Conservation (phyloP, 2,797 vertebrate species). For the Botia almorhae region DNA sequence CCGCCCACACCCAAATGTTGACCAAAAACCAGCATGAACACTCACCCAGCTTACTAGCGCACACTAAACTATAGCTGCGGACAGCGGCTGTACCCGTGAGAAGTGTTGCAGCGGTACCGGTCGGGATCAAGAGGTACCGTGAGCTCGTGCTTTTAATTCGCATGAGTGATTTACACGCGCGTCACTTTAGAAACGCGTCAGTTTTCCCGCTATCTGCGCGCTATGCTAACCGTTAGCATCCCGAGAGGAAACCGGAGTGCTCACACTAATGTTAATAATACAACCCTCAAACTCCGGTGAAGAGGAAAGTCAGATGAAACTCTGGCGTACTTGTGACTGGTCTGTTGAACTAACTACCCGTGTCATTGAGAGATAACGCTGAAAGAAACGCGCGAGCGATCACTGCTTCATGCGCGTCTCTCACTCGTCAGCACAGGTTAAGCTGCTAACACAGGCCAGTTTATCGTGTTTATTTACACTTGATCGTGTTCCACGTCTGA, state of each 20-base stretch:
- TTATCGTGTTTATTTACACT: not conserved
- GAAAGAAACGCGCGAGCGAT: not conserved
- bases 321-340: not conserved
- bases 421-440: constrained; percentile 38
- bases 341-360: fast-evolving
- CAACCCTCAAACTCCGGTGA: not conserved
- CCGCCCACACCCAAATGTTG: constrained; percentile 69
- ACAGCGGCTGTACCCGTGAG: constrained; percentile 39
- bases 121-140: constrained; percentile 67
- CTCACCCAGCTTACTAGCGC: constrained; percentile 66
- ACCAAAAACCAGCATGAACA: constrained; percentile 79
- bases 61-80: constrained; percentile 60
- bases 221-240: constrained; percentile 43
- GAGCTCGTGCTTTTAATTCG: not conserved
- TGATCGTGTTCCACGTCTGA: not conserved
- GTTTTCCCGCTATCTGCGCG: constrained; percentile 31
- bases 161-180: not conserved
- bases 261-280: constrained; percentile 29
- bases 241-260: constrained; percentile 34
- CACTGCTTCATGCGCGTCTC: constrained; percentile 48
- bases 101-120: constrained; percentile 28
- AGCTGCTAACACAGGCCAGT: constrained; percentile 40
- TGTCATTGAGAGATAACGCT: not conserved
- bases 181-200: not conserved
- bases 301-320: constrained; percentile 1